Conservation (phyloP, 2,888 invertebrate genomes). For the Oxyscelio sp. region DNA sequence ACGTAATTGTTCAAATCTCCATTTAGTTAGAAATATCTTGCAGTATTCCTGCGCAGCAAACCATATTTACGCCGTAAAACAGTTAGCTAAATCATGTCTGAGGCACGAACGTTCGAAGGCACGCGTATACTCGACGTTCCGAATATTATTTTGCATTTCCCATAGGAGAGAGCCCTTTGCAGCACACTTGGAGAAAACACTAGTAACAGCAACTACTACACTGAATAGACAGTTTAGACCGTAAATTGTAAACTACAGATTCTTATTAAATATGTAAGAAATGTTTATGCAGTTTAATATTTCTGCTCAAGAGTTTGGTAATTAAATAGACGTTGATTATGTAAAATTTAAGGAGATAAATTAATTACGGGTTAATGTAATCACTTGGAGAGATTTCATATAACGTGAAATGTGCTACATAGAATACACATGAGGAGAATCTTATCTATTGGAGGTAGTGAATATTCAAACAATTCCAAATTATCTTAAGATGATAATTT, state of each 20-base stretch:
- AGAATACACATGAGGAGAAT: no score
- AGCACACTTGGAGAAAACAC: conserved; percentile 58
- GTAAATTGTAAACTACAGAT: background rate
- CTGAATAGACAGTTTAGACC: conserved; percentile 27
- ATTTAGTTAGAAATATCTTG: conserved; percentile 68
- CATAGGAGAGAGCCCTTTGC: conserved; percentile 72
- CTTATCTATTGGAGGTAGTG: no score
- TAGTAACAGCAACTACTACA: conserved; percentile 32
- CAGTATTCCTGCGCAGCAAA: conserved; percentile 54
- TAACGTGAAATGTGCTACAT: no score
- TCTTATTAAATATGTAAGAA: background rate
- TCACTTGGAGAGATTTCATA: no score
- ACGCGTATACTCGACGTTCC: conserved; percentile 63
- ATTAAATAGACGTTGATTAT: no score
- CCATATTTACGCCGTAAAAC: conserved; percentile 69
- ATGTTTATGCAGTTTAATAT: no score
- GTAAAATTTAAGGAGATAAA: no score
- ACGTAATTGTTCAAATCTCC: conserved; percentile 67
- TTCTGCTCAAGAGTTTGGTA: no score
- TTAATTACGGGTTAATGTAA: no score
- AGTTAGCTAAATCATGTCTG: conserved; percentile 71
- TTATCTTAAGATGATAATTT: no score
- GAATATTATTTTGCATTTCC: conserved; percentile 85
- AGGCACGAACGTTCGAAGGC: conserved; percentile 67
- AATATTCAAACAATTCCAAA: no score